Base-by-base conservation (phyloP, 2,113 vertebrate species). In the Clarias magur region DNA sequence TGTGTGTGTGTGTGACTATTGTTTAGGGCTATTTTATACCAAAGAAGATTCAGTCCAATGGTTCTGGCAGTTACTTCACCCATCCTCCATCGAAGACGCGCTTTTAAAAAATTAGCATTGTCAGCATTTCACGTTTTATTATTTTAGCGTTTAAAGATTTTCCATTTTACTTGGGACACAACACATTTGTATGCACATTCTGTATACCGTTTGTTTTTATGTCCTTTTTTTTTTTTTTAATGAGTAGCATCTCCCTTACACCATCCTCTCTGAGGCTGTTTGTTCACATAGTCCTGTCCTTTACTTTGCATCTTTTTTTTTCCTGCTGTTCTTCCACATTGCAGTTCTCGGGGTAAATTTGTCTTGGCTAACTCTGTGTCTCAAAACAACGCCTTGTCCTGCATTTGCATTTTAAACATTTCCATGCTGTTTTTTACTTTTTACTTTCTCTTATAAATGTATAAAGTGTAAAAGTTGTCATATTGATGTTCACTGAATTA, bases 11-110 rank as follows among this genome's bases (percentile, higher is more conserved):
- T 76, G 42, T 42, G 72, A 34, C 27, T 21, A 59, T 80, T 80
- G 78, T 80, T 80, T 59, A 59, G 9, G 56, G 76, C 76, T 57
- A 79, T 79, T 79, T 79, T 56, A 78, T 27, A 56, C 25, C 23
- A n/a, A 53, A 78, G 10, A 78, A 19, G 16, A 12, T 60, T 34
- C 10, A 80, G 34, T 21, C 27, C 27, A 59, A 17, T 8, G 13
- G n/a, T 79, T 56, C 23, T 56, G 6, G 30, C 25, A 3, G 3
- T 73, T 75, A 25, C 21, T 48, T 75, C 23, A 38, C 1, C 21
- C 3, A 30, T 27, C n/a, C 6, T n/a, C 21, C 48, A 0, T 25
- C 42, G 13, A 54, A 54, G 54, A 17, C 15, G 23, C 27, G 12
- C 73, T 78, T 78, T 78, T 53, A 53, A 42, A 12, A n/a, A 30